Evolutionary conservation across 2,888 invertebrate genomes (phyloP).

Genomic region (Heteromurus nitidus): DNA sequence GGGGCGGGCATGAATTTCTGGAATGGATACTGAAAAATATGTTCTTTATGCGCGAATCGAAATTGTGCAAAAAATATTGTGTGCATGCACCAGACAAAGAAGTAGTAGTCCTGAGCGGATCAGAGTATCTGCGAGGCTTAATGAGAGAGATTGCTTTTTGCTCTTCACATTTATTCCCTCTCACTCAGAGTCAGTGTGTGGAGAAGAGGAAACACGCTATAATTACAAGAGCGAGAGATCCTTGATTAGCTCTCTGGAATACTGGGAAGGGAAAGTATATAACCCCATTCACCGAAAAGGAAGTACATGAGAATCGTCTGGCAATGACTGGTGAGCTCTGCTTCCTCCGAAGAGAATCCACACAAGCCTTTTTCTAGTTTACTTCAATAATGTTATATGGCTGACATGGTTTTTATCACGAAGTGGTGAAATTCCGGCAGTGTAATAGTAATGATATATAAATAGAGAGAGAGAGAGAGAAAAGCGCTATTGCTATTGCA

Average conservation of each 20-base stretch:
- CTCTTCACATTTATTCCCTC: too few relatives aligned
- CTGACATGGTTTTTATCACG: constrained; percentile 15
- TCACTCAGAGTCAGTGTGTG: constrained; percentile 31
- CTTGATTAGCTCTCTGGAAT: constrained; percentile 50
- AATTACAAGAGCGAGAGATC: constrained; percentile 23
- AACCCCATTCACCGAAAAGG: too few relatives aligned
- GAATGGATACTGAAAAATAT: not conserved
- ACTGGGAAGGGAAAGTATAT: not conserved
- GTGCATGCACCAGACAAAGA: not conserved
- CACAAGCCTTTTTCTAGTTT: not conserved
- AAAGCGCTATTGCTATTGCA: too few relatives aligned
- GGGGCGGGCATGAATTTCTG: not conserved
- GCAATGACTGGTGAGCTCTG: constrained; percentile 26
- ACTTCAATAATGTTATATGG: not conserved
- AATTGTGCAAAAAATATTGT: not conserved
- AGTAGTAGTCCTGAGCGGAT: not conserved
- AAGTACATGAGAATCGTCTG: constrained; percentile 18
- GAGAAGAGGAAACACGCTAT: constrained; percentile 13
- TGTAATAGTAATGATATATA: constrained; percentile 34
- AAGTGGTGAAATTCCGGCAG: constrained; percentile 15
- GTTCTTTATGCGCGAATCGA: not conserved
- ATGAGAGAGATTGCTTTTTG: constrained; percentile 43
- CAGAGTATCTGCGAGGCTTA: not conserved
- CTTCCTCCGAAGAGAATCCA: not conserved
- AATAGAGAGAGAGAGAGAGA: constrained; percentile 22